A percentile compares a stretch with the other conserved stretches of the same genome.
Evolutionary conservation across 2,113 vertebrate species (phyloP).

Genomic region (Phainopepla nitens): DNA sequence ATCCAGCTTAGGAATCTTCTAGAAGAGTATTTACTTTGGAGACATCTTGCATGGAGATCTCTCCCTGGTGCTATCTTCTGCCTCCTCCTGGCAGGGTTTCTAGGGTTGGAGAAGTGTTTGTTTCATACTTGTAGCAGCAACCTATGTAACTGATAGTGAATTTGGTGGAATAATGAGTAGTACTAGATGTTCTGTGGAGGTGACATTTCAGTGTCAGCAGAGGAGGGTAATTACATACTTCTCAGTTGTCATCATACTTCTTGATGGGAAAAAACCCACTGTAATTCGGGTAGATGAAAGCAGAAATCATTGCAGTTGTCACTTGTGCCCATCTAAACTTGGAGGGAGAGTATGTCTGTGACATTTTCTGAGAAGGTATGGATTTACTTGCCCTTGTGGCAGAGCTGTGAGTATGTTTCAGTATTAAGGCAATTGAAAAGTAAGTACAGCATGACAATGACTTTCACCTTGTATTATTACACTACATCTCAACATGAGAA

Average conservation of each 20-base stretch:
- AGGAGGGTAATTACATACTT: neutral
- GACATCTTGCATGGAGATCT: neutral
- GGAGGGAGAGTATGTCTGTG: neutral
- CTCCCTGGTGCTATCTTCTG: neutral
- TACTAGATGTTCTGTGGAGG: neutral
- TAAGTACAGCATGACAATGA: neutral
- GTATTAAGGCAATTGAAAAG: neutral
- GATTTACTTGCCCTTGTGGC: neutral
- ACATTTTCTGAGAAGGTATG: neutral
- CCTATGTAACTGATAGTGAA: neutral
- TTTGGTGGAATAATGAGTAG: neutral
- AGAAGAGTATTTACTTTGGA: neutral
- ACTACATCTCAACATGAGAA: neutral
- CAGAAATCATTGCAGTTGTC: neutral
- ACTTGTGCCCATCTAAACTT: neutral
- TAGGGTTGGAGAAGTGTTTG: neutral
- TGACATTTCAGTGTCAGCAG: neutral
- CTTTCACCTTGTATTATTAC: neutral
- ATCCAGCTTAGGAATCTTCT: neutral
- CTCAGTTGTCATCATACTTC: neutral
- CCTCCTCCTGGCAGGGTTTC: neutral
- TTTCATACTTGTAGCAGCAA: neutral
- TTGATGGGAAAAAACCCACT: rapidly evolving
- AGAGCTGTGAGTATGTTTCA: neutral
- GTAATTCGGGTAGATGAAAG: neutral